phyloP scores from a whole-genome alignment of 2,113 vertebrate species.

The Pteropus alecto region DNA sequence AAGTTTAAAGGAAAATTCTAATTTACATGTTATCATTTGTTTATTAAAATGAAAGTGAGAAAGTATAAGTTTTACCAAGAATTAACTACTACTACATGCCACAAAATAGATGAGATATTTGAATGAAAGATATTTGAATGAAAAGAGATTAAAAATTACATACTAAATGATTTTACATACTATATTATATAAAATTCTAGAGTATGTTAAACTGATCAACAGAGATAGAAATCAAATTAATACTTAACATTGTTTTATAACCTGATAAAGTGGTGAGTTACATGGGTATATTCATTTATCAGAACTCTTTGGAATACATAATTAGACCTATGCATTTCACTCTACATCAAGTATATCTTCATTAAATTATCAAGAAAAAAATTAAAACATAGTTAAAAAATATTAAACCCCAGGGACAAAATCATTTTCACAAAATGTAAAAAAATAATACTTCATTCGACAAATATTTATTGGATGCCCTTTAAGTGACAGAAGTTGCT shows the following conservation, averaged over 20 bases:
- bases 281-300: background rate
- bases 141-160: background rate
- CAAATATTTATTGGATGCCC: background rate
- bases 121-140: background rate
- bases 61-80: background rate
- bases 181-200: background rate
- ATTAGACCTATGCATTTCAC: background rate
- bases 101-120: too few species aligned
- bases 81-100: background rate
- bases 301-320: background rate
- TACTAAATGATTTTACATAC: background rate
- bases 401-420: background rate
- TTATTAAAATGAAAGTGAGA: background rate
- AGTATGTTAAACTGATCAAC: background rate
- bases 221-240: background rate
- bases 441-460: background rate
- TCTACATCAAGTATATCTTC: background rate
- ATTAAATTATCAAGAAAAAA: background rate
- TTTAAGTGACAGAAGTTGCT: background rate
- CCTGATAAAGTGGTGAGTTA: background rate
- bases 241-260: background rate
- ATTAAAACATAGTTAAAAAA: background rate
- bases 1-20: constrained; percentile 1
- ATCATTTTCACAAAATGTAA: background rate
- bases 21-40: background rate